These are phyloP conservation scores for Drosophila testacea DNA, from an alignment of 2,888 invertebrate genomes.

Conservation along the genomic window DNA sequence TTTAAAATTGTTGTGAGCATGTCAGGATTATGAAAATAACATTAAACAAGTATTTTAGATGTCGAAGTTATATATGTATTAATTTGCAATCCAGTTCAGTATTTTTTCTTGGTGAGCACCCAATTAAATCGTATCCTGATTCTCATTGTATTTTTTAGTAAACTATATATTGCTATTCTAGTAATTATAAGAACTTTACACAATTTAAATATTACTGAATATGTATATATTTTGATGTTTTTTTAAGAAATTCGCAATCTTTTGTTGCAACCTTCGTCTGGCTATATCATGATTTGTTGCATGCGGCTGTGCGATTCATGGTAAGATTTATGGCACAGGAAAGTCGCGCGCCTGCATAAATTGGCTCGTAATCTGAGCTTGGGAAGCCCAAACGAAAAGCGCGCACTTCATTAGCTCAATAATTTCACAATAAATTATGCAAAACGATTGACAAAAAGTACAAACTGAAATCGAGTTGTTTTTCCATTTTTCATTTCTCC, in stretches of 20 bases:
- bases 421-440: slow-evolving; percentile 75
- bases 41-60: too few species aligned
- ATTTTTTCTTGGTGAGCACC: too few species aligned
- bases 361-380: slow-evolving; percentile 69
- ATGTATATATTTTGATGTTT: too few species aligned
- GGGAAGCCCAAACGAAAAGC: slow-evolving; percentile 37
- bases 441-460: slow-evolving; percentile 59
- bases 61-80: too few species aligned
- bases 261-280: slow-evolving; percentile 32
- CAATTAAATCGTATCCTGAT: too few species aligned
- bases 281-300: slow-evolving; percentile 69
- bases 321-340: slow-evolving; percentile 69
- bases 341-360: slow-evolving; percentile 73
- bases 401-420: slow-evolving; percentile 78
- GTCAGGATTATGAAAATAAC: too few species aligned
- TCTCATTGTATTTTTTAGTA: too few species aligned
- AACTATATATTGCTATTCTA: too few species aligned
- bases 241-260: background rate
- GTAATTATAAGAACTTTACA: too few species aligned
- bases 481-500: slow-evolving; percentile 13
- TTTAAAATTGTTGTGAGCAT: too few species aligned
- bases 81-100: too few species aligned
- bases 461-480: slow-evolving; percentile 33
- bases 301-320: slow-evolving; percentile 57
- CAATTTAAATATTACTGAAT: too few species aligned